Evolutionary conservation across 2,113 vertebrate species (phyloP).

Genomic region (Colinus virginianus): DNA sequence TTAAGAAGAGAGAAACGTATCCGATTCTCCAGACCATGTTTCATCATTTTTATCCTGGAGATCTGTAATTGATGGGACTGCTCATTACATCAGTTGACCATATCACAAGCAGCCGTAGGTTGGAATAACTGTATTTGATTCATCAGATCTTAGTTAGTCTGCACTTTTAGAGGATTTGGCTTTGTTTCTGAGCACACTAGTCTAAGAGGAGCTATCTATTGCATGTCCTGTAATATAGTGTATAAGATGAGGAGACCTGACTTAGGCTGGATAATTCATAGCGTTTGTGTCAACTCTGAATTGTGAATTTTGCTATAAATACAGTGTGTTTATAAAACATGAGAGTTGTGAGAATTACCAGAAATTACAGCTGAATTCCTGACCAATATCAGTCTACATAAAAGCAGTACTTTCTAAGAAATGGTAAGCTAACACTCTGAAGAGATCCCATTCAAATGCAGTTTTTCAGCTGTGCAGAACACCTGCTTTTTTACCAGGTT

Average conservation of each 20-base stretch:
- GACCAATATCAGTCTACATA: background rate
- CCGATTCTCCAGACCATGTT: background rate
- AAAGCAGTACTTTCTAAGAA: background rate
- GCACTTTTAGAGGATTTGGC: background rate
- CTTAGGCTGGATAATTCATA: background rate
- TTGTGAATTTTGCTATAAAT: background rate
- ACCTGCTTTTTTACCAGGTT: background rate
- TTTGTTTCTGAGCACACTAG: background rate
- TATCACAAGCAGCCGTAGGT: background rate
- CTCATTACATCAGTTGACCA: background rate
- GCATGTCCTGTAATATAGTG: background rate
- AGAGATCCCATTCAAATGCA: background rate
- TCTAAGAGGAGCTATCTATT: background rate
- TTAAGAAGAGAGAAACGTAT: background rate
- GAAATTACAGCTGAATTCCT: background rate
- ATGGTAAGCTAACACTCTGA: background rate
- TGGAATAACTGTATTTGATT: background rate
- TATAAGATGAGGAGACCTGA: background rate
- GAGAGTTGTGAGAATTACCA: background rate
- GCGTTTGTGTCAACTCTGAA: background rate
- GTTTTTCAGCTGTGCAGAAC: background rate
- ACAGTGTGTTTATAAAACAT: background rate
- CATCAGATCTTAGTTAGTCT: background rate
- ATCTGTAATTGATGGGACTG: background rate
- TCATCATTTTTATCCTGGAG: background rate